phyloP scores from a whole-genome alignment of 2,888 invertebrate genomes.

The Euproctis similis region DNA sequence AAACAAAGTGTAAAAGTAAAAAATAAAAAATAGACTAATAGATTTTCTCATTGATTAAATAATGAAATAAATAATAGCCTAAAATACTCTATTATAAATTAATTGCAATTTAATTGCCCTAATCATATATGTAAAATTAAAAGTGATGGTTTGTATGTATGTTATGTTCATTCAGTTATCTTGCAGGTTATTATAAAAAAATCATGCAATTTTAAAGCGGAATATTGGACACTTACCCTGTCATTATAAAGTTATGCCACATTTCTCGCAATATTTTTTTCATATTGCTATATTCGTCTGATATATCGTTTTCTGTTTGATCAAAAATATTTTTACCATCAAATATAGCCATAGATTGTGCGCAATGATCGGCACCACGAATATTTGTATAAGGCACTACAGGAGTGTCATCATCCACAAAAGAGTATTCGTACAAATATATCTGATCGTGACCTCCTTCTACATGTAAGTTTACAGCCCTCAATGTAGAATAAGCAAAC shows the following conservation, averaged over 20 bases:
- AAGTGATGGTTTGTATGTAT: too few species aligned
- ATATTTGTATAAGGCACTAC: constrained; percentile 24
- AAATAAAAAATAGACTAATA: too few species aligned
- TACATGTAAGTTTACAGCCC: constrained; percentile 25
- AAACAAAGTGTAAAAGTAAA: too few species aligned
- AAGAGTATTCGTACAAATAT: constrained; percentile 41
- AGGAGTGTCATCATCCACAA: constrained; percentile 25
- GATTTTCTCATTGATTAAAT: too few species aligned
- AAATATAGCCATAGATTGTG: constrained; percentile 19
- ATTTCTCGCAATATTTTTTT: constrained; percentile 8
- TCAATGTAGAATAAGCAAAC: constrained; percentile 30
- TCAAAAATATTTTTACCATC: constrained; percentile 1
- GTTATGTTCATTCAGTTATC: too few species aligned
- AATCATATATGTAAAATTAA: too few species aligned
- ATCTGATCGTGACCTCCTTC: constrained; percentile 28
- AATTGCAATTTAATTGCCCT: too few species aligned
- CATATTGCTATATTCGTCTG: constrained; percentile 6
- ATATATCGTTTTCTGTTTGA: constrained; percentile 2
- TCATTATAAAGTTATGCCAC: constrained; percentile 11
- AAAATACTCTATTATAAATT: too few species aligned
- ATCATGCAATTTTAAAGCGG: too few species aligned
- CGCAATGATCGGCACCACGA: constrained; percentile 31
- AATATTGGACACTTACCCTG: constrained; percentile 10
- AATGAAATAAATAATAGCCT: too few species aligned
- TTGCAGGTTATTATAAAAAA: too few species aligned